Base-by-base conservation (phyloP, 2,113 vertebrate species). In the Nyctereutes procyonoides region DNA sequence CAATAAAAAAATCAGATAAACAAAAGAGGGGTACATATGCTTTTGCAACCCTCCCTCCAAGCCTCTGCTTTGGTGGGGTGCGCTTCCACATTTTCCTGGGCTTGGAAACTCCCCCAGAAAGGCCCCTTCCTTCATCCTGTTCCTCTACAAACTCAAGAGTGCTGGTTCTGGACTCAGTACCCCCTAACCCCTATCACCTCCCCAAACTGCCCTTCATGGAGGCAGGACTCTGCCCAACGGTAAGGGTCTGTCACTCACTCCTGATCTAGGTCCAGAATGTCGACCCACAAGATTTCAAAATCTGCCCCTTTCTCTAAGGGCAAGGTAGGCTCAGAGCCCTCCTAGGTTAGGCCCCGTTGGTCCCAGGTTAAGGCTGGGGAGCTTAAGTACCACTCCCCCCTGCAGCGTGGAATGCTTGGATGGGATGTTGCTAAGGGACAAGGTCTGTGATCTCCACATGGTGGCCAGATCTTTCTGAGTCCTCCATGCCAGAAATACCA, bases 1-100 rank as follows among this genome's bases (percentile, higher is more conserved):
- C 82, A 88, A 67, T 98, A 95, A 96, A 97, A 97, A 97, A 95
- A 63, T 90, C 69, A 85, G 63, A 91, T 84, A 93, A 97, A 96
- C 86, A 91, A 92, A 94, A 81, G 8, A 92, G 14, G 62, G 24
- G 8, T 86, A 91, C 60, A 94, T 86, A 92, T 35, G 14, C 38
- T 67, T 93, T 93, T 84, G 24, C 30, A 93, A 95, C 35, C 93
- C 30, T 95, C 71, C 73, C 51, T 90, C 93, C 60, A 96, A 82
- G 62, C 53, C 69, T 93, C 94, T 90, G 56, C 48, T 55, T 97
- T 90, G 82, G 11, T 80, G 28, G 22, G 73, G 32, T 32, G 88
- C 38, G 69, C 48, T 79, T 92, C 88, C 17, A 79, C 32, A 65
- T 91, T 74, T 55, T 28, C 80, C 67, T 35, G 56, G 93, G 56